phyloP scores from a whole-genome alignment of 2,113 vertebrate species.

The Mystacornis crossleyi region DNA sequence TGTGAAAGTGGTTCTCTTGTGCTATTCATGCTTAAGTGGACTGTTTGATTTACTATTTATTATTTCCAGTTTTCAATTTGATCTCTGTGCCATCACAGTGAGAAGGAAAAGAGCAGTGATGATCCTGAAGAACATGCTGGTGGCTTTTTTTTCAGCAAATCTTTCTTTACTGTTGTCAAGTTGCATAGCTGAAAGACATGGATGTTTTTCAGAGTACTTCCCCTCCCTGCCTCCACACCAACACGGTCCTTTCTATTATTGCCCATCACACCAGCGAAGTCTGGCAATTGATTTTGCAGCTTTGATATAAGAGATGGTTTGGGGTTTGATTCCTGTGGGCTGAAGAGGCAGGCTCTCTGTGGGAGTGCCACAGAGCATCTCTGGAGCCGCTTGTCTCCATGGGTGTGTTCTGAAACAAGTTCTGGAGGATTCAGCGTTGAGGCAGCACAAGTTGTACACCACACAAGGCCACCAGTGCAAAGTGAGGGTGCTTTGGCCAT shows the following conservation, averaged over 20 bases:
- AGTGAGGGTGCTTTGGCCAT: background rate
- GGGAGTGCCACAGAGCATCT: background rate
- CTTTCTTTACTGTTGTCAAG: background rate
- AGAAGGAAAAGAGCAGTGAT: background rate
- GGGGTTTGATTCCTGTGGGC: background rate
- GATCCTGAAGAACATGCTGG: background rate
- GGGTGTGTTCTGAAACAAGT: background rate
- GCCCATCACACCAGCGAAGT: background rate
- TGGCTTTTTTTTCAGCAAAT: background rate
- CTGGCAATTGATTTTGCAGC: background rate
- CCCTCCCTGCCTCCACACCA: rapidly evolving
- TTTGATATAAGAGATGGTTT: background rate
- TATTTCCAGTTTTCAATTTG: background rate
- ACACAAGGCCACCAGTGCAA: rapidly evolving
- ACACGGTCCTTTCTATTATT: background rate
- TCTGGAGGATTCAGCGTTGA: background rate
- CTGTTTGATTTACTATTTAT: background rate
- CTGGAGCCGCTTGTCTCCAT: background rate
- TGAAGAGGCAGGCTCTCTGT: background rate
- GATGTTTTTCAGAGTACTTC: background rate
- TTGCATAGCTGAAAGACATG: background rate
- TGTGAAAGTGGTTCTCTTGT: background rate
- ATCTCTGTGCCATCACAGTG: background rate
- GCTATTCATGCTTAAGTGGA: background rate
- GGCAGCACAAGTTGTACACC: background rate